These are phyloP conservation scores for Neoaliturus tenellus DNA, from an alignment of 2,888 invertebrate genomes.

Conservation along the genomic window DNA sequence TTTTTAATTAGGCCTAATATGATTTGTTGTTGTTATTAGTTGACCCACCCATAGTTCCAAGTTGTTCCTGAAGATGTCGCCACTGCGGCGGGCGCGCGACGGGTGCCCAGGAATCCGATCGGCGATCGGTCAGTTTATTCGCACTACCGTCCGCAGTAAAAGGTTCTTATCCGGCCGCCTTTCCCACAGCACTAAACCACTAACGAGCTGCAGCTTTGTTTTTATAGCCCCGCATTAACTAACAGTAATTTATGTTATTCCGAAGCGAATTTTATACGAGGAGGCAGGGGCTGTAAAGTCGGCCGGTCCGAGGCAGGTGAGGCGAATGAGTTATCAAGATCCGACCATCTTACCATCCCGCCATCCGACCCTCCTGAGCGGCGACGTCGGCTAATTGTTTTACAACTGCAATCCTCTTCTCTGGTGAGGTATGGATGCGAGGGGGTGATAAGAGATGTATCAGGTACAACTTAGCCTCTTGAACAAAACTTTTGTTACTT, in stretches of 20 bases:
- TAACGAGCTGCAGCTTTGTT: conserved; percentile 56
- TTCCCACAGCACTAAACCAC: conserved; percentile 54
- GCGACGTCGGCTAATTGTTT: conserved; percentile 20
- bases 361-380: not conserved
- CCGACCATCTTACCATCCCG: not conserved
- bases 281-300: conserved; percentile 44
- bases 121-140: not conserved
- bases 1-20: no score
- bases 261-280: conserved; percentile 56
- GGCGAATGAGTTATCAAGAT: conserved; percentile 42
- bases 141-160: conserved; percentile 54
- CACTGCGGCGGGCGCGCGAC: no score
- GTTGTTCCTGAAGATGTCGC: no score
- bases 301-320: not conserved
- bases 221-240: conserved; percentile 57
- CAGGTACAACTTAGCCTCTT: no score
- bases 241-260: conserved; percentile 57
- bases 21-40: no score
- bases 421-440: not conserved
- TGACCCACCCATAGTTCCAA: no score
- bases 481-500: no score
- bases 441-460: not conserved
- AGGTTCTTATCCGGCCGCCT: conserved; percentile 48
- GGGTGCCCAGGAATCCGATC: not conserved
- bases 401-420: conserved; percentile 11